A percentile compares a stretch with the other conserved stretches of the same genome.
These are phyloP conservation scores for Tyrannus savana DNA, from an alignment of 2,113 vertebrate genomes.

Conservation along the genomic window DNA sequence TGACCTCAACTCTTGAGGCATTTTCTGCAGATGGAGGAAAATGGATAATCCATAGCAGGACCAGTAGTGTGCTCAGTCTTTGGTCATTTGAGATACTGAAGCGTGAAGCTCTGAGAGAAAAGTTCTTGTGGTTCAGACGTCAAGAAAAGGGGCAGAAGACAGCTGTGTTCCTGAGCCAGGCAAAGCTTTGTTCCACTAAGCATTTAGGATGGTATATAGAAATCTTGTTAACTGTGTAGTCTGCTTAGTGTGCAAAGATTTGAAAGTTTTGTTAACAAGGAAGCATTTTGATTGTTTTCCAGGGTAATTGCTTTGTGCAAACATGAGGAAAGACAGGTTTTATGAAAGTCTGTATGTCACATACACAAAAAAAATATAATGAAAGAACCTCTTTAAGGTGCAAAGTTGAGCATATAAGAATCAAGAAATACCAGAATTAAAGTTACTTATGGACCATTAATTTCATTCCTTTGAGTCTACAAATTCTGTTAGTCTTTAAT, in stretches of 20 bases:
- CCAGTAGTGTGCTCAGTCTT: background rate
- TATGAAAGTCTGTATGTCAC: background rate
- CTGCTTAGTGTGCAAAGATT: background rate
- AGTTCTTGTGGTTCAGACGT: background rate
- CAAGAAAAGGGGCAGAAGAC: background rate
- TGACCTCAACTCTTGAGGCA: background rate
- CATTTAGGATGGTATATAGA: background rate
- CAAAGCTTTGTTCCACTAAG: background rate
- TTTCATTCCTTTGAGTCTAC: background rate
- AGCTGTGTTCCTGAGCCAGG: background rate
- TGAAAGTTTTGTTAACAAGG: background rate
- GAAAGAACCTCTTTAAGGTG: background rate
- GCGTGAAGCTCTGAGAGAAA: rapidly evolving
- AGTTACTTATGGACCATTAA: background rate
- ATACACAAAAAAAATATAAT: background rate
- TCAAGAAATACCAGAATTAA: background rate
- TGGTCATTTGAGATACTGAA: background rate
- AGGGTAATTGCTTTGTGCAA: background rate
- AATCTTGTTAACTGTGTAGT: background rate
- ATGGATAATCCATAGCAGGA: background rate
- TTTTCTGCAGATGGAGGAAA: background rate
- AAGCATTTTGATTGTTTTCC: background rate
- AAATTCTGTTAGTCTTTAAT: background rate
- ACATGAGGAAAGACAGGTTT: background rate
- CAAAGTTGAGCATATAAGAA: background rate